phyloP scores from a whole-genome alignment of 2,888 invertebrate species.

The Limenitis camilla region DNA sequence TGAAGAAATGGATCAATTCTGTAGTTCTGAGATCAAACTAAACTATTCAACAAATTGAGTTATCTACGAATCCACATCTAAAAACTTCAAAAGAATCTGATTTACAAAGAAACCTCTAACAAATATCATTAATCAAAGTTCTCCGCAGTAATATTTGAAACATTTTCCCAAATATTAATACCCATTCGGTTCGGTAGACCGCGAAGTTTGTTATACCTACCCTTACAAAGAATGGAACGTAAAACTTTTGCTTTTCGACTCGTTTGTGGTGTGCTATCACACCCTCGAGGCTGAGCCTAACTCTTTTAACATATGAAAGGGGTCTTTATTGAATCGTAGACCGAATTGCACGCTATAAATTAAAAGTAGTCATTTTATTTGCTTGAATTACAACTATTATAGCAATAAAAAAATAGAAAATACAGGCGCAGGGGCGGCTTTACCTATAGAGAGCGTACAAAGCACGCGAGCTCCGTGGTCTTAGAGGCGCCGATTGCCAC shows the following conservation, averaged over 20 bases:
- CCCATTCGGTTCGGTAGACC: constrained; percentile 33
- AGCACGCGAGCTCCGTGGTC: no score
- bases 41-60: not conserved
- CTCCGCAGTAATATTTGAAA: constrained; percentile 34
- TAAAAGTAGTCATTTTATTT: not conserved
- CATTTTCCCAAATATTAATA: constrained; percentile 23
- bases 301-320: constrained; percentile 7
- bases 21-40: not conserved
- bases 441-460: no score
- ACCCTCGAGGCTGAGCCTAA: constrained; percentile 8
- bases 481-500: no score
- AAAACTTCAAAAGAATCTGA: constrained; percentile 3
- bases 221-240: constrained; percentile 38
- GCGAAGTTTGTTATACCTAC: constrained; percentile 31
- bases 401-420: no score
- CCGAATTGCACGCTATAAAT: not conserved
- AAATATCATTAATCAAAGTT: constrained; percentile 12
- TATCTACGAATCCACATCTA: not conserved
- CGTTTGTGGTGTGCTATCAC: constrained; percentile 37
- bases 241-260: constrained; percentile 49
- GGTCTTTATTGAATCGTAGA: not conserved
- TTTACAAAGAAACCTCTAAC: constrained; percentile 8
- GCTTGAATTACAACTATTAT: not conserved
- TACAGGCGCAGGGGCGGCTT: no score
- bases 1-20: no score